Evolutionary conservation across 2,113 vertebrate species (phyloP).

Genomic region (Brienomyrus brachyistius): DNA sequence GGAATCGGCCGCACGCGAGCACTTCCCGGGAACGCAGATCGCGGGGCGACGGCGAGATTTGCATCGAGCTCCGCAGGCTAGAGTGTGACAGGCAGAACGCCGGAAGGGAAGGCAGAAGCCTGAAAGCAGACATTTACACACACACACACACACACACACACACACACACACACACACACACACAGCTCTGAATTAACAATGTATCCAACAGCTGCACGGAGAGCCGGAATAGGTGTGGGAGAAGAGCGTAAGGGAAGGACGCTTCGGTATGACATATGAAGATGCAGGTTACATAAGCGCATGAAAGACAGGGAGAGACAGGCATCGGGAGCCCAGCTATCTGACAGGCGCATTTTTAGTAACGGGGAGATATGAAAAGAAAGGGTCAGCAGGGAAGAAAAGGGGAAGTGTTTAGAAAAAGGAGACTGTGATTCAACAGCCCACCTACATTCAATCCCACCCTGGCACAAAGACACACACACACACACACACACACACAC

Average conservation of each 20-base stretch:
- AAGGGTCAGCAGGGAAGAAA: slow-evolving; percentile 15
- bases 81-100: not conserved
- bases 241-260: slow-evolving; percentile 2
- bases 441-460: slow-evolving; percentile 9
- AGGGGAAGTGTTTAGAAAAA: slow-evolving; percentile 13
- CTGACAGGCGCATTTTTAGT: not conserved
- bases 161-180: slow-evolving; percentile 19
- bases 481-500: not conserved
- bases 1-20: not conserved
- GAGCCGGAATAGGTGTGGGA: slow-evolving; percentile 23
- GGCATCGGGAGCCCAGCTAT: not conserved
- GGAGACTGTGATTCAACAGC: slow-evolving; percentile 33
- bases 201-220: slow-evolving; percentile 27
- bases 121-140: slow-evolving; percentile 26
- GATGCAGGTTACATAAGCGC: slow-evolving; percentile 16
- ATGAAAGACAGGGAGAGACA: not conserved
- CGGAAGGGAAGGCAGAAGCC: not conserved
- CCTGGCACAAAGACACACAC: not conserved
- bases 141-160: not conserved
- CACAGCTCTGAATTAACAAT: slow-evolving; percentile 32
- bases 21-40: not conserved
- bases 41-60: not conserved
- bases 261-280: not conserved
- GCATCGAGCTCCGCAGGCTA: not conserved
- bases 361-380: slow-evolving; percentile 15